Evolutionary conservation across 2,113 vertebrate species (phyloP).

Genomic region (Ornithorhynchus anatinus): DNA sequence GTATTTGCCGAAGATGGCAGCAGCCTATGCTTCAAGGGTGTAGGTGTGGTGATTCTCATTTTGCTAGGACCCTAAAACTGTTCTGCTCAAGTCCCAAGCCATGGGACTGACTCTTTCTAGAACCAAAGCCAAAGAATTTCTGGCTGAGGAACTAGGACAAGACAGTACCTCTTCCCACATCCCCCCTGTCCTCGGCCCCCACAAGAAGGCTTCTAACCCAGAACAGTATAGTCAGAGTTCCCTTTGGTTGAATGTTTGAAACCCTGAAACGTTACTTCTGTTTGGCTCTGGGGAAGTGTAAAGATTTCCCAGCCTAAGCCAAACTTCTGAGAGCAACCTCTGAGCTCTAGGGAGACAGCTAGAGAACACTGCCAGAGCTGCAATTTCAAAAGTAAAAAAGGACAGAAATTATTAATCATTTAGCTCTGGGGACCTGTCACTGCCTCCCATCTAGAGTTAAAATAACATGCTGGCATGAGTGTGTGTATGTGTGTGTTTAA

Average conservation of each 20-base stretch:
- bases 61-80: no score
- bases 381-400: slow-evolving; percentile 54
- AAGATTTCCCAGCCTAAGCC: slow-evolving; percentile 27
- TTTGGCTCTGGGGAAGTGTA: slow-evolving; percentile 21
- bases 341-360: slow-evolving; percentile 31
- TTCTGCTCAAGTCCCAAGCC: not conserved
- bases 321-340: slow-evolving; percentile 4
- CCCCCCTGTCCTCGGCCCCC: not conserved
- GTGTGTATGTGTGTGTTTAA: slow-evolving; percentile 37
- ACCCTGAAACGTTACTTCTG: slow-evolving; percentile 6
- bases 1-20: not conserved
- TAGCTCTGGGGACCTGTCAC: slow-evolving; percentile 48
- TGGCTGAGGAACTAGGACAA: not conserved
- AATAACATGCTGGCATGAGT: slow-evolving; percentile 35
- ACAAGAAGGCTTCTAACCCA: not conserved
- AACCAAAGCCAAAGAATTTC: not conserved
- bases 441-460: slow-evolving; percentile 35
- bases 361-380: slow-evolving; percentile 32
- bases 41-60: not conserved
- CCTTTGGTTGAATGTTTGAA: slow-evolving; percentile 18
- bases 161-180: slow-evolving; percentile 2
- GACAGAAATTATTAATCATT: slow-evolving; percentile 57
- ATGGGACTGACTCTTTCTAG: not conserved
- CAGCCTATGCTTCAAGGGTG: not conserved
- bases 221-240: slow-evolving; percentile 7